Percentiles rank a stretch among this genome's conserved stretches.
These are phyloP conservation scores for Rhabdomys dilectus DNA, from an alignment of 2,113 vertebrate species.

Conservation along the genomic window DNA sequence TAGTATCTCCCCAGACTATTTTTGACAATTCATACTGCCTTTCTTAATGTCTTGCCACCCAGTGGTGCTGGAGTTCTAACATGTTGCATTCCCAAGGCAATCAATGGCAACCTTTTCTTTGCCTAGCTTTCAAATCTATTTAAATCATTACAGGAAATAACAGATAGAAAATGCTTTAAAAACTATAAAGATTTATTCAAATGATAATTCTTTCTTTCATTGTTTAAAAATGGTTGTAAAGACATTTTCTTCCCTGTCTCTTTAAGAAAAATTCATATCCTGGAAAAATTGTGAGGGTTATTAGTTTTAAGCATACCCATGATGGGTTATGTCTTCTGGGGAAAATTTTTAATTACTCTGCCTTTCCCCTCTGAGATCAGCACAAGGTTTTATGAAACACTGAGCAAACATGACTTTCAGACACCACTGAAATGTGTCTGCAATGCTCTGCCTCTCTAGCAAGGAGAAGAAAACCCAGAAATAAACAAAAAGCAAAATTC, in stretches of 20 bases:
- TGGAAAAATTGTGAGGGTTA: not conserved
- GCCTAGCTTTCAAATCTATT: not conserved
- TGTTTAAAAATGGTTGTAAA: slow-evolving; percentile 35
- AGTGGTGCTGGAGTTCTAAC: not conserved
- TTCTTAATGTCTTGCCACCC: not conserved
- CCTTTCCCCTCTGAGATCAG: not conserved
- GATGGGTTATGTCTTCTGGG: not conserved
- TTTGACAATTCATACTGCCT: not conserved
- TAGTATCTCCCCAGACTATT: not conserved
- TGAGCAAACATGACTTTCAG: slow-evolving; percentile 24
- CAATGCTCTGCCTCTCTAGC: not conserved
- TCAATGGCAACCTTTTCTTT: not conserved
- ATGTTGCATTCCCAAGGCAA: not conserved
- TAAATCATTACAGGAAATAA: slow-evolving; percentile 6
- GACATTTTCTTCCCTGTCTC: not conserved
- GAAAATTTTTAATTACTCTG: slow-evolving; percentile 57
- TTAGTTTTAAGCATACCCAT: not conserved
- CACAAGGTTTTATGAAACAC: slow-evolving; percentile 30
- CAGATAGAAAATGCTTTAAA: not conserved
- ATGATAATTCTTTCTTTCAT: not conserved
- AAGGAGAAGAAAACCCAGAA: not conserved
- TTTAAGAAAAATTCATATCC: not conserved
- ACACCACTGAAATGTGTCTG: not conserved
- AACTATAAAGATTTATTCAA: slow-evolving; percentile 31
- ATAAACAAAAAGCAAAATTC: not conserved